Percentiles rank a stretch among this genome's conserved stretches.
These are phyloP conservation scores for Strigops habroptila DNA, from an alignment of 2,113 vertebrate species.

Conservation along the genomic window DNA sequence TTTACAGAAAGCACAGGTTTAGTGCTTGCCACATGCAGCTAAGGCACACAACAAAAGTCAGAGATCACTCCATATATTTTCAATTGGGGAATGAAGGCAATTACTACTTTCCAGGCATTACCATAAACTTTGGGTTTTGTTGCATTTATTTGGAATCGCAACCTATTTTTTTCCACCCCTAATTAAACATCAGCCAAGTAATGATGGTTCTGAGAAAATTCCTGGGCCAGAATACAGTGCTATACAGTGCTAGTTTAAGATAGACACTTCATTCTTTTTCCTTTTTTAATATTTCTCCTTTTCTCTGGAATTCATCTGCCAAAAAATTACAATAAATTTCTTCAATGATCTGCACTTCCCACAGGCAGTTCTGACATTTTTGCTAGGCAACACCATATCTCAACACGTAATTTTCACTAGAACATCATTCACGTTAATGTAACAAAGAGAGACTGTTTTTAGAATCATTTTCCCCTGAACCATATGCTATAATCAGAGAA, in stretches of 20 bases:
- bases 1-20: neutral
- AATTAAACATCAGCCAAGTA: neutral
- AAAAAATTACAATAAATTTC: constrained; percentile 14
- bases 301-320: neutral
- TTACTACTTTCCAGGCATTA: neutral
- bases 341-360: constrained; percentile 3
- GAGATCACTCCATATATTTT: neutral
- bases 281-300: neutral
- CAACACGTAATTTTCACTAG: constrained; percentile 27
- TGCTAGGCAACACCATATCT: neutral
- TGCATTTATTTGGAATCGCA: neutral
- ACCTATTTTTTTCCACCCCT: neutral
- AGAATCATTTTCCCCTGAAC: neutral
- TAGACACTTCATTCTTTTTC: neutral
- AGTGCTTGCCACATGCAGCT: neutral
- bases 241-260: neutral
- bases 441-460: neutral
- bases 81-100: neutral
- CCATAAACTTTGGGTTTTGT: neutral
- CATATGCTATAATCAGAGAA: neutral
- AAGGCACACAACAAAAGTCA: neutral
- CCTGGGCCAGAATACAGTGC: neutral
- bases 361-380: neutral
- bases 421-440: neutral
- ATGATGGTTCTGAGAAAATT: neutral